Conservation (phyloP, 1,140 invertebrate species). For the Phymorhynchus buccinoides region DNA sequence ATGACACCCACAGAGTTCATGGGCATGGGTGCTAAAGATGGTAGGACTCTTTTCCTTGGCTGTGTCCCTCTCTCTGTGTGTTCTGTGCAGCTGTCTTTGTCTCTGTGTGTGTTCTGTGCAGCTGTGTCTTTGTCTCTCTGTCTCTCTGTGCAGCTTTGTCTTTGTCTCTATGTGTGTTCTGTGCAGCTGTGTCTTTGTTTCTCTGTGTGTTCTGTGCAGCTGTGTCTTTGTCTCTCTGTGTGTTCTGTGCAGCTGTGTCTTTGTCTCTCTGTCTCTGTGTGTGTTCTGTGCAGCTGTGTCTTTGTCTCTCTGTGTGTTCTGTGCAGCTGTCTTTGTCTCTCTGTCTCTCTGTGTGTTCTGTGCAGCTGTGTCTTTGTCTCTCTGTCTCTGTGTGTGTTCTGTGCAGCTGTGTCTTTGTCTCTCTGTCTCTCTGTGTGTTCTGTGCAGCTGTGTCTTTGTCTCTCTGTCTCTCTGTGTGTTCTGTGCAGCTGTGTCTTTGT, state of each 20-base stretch:
- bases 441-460: not conserved
- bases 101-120: too few relatives aligned
- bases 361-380: constrained; percentile 33
- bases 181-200: not conserved
- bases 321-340: constrained; percentile 33
- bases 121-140: not conserved
- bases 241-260: not conserved
- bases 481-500: not conserved
- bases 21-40: not conserved
- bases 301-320: constrained; percentile 17
- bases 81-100: not conserved
- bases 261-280: not conserved
- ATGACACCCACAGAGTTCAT: not conserved
- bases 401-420: too few relatives aligned
- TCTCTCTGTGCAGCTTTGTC: not conserved
- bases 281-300: not conserved
- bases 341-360: constrained; percentile 33
- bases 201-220: constrained; percentile 33
- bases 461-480: not conserved
- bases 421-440: not conserved
- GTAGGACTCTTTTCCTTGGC: too few relatives aligned
- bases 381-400: constrained; percentile 32
- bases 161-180: too few relatives aligned
- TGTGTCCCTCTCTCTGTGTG: not conserved
- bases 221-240: too few relatives aligned